Percentiles rank a stretch among this genome's conserved stretches.
Evolutionary conservation across 2,888 invertebrate species (phyloP).

Genomic region (Sarcophaga subvicina): DNA sequence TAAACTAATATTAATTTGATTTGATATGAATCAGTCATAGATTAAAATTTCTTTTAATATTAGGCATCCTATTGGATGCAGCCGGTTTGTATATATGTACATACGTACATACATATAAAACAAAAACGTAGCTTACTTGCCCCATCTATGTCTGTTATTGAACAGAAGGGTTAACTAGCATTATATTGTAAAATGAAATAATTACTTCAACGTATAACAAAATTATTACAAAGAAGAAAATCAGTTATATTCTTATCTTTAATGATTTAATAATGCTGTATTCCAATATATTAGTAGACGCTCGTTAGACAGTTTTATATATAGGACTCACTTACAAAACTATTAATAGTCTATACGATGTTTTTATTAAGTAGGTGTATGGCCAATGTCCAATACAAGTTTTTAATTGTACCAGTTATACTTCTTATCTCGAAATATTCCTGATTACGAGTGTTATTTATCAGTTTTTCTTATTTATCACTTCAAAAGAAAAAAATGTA

Average conservation of each 20-base stretch:
- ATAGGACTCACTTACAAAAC: not conserved
- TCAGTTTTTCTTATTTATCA: not conserved
- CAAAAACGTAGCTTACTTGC: not conserved
- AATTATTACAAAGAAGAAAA: not conserved
- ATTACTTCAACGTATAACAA: not conserved
- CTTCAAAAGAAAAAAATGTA: not conserved
- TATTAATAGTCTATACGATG: not conserved
- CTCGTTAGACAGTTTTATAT: constrained; percentile 2
- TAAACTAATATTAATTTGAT: too few relatives aligned
- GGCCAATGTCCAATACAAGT: constrained; percentile 12
- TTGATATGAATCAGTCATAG: too few relatives aligned
- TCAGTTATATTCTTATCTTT: constrained; percentile 7
- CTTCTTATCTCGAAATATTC: constrained; percentile 14
- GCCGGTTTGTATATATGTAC: constrained; percentile 8
- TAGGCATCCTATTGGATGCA: not conserved
- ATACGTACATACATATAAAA: not conserved
- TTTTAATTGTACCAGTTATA: not conserved
- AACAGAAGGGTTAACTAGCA: too few relatives aligned
- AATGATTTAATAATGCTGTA: not conserved
- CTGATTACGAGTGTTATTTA: not conserved
- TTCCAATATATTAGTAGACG: not conserved
- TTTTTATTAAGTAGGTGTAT: too few relatives aligned
- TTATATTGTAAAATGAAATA: too few relatives aligned
- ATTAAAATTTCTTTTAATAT: not conserved
- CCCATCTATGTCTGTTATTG: not conserved